phyloP scores from a whole-genome alignment of 2,888 invertebrate genomes.

The Pilophorus perplexus region DNA sequence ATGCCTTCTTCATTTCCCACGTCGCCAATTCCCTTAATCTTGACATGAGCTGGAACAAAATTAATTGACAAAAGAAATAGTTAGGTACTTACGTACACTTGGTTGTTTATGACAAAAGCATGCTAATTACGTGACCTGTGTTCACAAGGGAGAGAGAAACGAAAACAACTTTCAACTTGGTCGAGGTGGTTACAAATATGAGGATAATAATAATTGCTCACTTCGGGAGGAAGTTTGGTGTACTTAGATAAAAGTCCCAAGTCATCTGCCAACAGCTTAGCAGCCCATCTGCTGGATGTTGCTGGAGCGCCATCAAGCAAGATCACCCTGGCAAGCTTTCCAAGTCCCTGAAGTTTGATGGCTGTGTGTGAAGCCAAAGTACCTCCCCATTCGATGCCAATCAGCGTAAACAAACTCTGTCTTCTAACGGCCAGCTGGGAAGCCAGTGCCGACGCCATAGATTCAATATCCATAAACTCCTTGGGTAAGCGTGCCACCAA shows the following conservation, averaged over 20 bases:
- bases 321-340: conserved; percentile 45
- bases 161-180: neutral
- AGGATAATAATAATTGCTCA: neutral
- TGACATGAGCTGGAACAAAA: neutral
- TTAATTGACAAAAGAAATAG: neutral
- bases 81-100: too few relatives aligned
- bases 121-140: too few relatives aligned
- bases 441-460: conserved; percentile 26
- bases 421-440: neutral
- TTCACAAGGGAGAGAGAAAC: too few relatives aligned
- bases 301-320: conserved; percentile 44
- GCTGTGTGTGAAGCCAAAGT: conserved; percentile 59
- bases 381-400: conserved; percentile 63
- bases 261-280: conserved; percentile 12
- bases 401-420: conserved; percentile 50
- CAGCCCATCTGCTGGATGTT: neutral
- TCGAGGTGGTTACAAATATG: neutral
- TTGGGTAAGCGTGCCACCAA: conserved; percentile 41
- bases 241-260: conserved; percentile 6
- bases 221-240: conserved; percentile 23
- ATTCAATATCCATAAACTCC: conserved; percentile 23
- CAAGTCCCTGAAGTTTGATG: conserved; percentile 46
- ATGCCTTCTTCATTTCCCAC: too few relatives aligned
- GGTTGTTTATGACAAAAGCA: too few relatives aligned
- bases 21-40: neutral